Conservation (phyloP, 1,140 invertebrate genomes). For the Ectropis grisescens region DNA sequence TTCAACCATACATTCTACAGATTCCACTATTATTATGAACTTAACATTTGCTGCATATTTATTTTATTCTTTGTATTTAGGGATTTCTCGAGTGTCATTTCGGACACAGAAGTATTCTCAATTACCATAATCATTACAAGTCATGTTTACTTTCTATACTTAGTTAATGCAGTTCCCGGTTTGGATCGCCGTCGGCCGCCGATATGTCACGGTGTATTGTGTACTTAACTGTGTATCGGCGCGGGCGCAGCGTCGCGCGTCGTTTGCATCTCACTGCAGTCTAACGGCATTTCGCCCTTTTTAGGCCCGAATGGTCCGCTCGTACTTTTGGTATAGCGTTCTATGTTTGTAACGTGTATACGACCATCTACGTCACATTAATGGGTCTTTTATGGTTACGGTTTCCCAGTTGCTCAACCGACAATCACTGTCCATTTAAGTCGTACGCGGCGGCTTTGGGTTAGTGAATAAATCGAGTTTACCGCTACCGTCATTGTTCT, state of each 20-base stretch:
- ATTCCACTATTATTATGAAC: too few species aligned
- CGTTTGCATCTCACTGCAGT: conserved; percentile 27
- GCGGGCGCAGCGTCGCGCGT: conserved; percentile 3
- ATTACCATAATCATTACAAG: conserved; percentile 21
- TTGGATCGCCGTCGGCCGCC: conserved; percentile 2
- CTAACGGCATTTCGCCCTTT: conserved; percentile 25
- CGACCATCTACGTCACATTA: conserved; percentile 3
- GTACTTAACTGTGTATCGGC: conserved; percentile 14
- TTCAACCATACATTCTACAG: too few species aligned
- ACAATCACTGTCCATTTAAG: not conserved
- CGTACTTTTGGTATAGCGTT: conserved; percentile 1
- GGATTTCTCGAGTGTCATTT: conserved; percentile 4
- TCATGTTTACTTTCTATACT: conserved; percentile 17
- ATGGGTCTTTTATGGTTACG: too few species aligned
- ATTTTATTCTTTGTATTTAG: too few species aligned
- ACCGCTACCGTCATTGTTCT: conserved; percentile 4
- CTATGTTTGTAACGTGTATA: conserved; percentile 7
- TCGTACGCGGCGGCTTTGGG: conserved; percentile 1
- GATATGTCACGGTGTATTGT: conserved; percentile 16
- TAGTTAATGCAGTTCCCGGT: conserved; percentile 14
- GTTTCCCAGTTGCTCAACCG: not conserved
- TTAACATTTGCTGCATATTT: too few species aligned
- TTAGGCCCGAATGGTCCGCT: conserved; percentile 14
- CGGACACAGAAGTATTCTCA: conserved; percentile 1
- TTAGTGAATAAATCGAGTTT: conserved; percentile 1